A percentile compares a stretch with the other conserved stretches of the same genome.
Conservation (phyloP, 2,888 invertebrate species). For the Pardosa pseudoannulata region DNA sequence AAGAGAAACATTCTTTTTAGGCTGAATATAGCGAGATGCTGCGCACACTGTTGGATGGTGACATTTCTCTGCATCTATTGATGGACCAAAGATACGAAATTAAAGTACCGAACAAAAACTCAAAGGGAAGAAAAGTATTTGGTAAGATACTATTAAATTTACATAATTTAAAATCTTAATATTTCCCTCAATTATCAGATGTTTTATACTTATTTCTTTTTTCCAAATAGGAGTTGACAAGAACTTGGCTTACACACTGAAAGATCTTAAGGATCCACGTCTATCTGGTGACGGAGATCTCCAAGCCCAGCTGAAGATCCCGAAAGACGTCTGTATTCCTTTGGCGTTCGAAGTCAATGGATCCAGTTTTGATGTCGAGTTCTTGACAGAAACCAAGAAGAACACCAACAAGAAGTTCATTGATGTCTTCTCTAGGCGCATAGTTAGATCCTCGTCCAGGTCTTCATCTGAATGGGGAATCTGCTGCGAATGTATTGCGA, state of each 20-base stretch:
- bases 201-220: no score
- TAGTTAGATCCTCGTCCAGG: conserved; percentile 76
- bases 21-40: conserved; percentile 87
- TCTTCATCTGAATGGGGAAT: conserved; percentile 78
- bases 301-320: conserved; percentile 85
- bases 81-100: conserved; percentile 81
- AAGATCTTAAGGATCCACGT: conserved; percentile 82
- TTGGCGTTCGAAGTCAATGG: conserved; percentile 91
- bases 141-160: conserved; percentile 46
- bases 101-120: conserved; percentile 82
- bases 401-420: conserved; percentile 82
- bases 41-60: conserved; percentile 88
- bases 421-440: conserved; percentile 83
- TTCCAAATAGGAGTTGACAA: conserved; percentile 89
- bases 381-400: conserved; percentile 78
- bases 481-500: conserved; percentile 79
- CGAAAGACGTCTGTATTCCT: conserved; percentile 87
- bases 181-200: no score
- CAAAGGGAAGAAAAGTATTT: conserved; percentile 68
- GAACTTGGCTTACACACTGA: conserved; percentile 86
- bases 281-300: conserved; percentile 85
- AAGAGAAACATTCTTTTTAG: conserved; percentile 29
- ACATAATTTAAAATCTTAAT: no score
- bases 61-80: conserved; percentile 87
- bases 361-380: conserved; percentile 77